These are phyloP conservation scores for Denticeps clupeoides DNA, from an alignment of 2,797 vertebrate species.

Conservation along the genomic window DNA sequence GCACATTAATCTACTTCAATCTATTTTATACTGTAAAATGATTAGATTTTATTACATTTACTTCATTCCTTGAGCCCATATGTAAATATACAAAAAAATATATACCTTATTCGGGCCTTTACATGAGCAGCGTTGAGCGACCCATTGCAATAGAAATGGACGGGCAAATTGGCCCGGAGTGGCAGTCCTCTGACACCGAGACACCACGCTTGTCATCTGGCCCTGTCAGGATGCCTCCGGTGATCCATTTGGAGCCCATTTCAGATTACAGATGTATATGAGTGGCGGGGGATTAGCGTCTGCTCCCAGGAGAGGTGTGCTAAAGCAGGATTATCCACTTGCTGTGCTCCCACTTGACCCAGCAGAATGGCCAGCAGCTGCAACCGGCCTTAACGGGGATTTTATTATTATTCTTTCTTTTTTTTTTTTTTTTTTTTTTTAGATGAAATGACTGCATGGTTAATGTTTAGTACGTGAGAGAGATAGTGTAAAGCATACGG, in stretches of 20 bases:
- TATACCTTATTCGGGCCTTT: no score
- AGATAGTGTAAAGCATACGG: neutral
- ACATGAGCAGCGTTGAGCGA: no score
- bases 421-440: no score
- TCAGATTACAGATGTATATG: constrained; percentile 11
- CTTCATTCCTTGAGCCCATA: no score
- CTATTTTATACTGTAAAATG: no score
- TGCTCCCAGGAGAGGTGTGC: constrained; percentile 16
- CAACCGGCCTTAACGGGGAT: constrained; percentile 12
- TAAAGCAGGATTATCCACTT: constrained; percentile 21
- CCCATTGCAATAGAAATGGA: neutral
- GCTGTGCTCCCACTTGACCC: constrained; percentile 12
- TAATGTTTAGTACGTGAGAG: neutral
- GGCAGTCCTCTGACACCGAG: neutral
- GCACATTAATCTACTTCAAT: no score
- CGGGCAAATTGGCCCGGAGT: no score
- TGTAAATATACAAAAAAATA: no score
- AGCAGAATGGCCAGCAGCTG: constrained; percentile 22
- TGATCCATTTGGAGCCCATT: constrained; percentile 7
- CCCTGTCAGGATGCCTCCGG: neutral
- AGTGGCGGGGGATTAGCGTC: constrained; percentile 13
- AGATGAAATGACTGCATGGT: neutral
- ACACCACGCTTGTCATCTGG: neutral
- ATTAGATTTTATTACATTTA: no score
- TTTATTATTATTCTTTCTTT: neutral